phyloP scores from a whole-genome alignment of 2,113 vertebrate genomes.

The Peucedramus taeniatus region DNA sequence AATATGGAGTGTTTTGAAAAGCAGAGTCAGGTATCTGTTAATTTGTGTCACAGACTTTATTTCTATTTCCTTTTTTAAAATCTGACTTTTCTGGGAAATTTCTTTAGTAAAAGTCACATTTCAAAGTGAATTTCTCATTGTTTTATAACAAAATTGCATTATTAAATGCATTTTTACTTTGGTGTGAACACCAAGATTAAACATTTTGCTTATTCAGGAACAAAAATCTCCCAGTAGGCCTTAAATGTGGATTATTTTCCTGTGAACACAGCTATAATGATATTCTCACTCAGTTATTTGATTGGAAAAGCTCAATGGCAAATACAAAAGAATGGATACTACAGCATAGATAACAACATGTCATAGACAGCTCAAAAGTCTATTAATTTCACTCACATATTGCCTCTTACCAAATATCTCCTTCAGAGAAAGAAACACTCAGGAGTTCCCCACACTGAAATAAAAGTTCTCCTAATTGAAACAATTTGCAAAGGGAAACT shows the following conservation, averaged over 20 bases:
- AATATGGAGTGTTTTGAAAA: background rate
- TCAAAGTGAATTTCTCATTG: background rate
- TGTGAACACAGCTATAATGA: background rate
- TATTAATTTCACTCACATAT: background rate
- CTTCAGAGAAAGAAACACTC: background rate
- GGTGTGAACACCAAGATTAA: background rate
- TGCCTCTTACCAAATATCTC: background rate
- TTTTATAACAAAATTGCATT: background rate
- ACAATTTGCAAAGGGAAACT: background rate
- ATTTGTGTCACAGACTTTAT: background rate
- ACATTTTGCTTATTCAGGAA: background rate
- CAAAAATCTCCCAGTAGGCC: background rate
- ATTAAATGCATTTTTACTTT: background rate
- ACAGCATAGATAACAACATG: background rate
- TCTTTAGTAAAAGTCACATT: background rate
- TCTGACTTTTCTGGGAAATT: background rate
- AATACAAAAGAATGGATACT: background rate
- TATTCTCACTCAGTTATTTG: background rate
- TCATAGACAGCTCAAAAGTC: background rate
- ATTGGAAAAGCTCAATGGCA: background rate
- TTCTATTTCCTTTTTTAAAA: background rate
- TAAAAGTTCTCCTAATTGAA: background rate
- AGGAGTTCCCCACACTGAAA: background rate
- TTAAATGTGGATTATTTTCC: background rate
- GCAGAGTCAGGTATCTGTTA: background rate